Evolutionary conservation across 2,113 vertebrate genomes (phyloP).

Genomic region (Peromyscus californicus): DNA sequence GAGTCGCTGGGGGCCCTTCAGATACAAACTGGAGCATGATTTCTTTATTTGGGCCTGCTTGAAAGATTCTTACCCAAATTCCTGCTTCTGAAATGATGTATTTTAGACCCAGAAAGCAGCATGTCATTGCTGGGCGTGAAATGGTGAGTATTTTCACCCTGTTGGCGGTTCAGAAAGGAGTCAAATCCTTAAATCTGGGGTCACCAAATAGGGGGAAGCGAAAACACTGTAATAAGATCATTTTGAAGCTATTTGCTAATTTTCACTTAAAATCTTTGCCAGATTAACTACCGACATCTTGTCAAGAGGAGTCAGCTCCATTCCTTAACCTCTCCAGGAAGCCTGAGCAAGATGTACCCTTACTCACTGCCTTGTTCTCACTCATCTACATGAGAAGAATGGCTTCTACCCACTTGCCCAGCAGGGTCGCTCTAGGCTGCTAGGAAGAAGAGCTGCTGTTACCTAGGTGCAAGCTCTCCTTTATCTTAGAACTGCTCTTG

Average conservation of each 20-base stretch:
- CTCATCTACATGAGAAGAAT: conserved; percentile 47
- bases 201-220: neutral
- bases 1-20: neutral
- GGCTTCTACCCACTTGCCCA: conserved; percentile 1
- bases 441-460: conserved; percentile 40
- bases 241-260: conserved; percentile 43
- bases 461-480: conserved; percentile 27
- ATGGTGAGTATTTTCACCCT: neutral
- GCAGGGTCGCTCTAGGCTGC: conserved; percentile 32
- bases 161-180: neutral
- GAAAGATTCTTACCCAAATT: conserved; percentile 24
- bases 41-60: neutral
- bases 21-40: neutral
- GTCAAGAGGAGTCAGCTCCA: conserved; percentile 18
- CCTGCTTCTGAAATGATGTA: neutral
- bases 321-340: conserved; percentile 20
- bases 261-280: conserved; percentile 51
- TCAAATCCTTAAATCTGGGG: neutral
- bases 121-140: neutral
- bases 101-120: neutral
- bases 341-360: neutral
- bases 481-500: conserved; percentile 1
- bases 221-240: neutral
- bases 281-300: neutral
- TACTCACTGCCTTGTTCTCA: conserved; percentile 12